These are phyloP conservation scores for Riptortus pedestris DNA, from an alignment of 1,140 invertebrate genomes.

Conservation along the genomic window DNA sequence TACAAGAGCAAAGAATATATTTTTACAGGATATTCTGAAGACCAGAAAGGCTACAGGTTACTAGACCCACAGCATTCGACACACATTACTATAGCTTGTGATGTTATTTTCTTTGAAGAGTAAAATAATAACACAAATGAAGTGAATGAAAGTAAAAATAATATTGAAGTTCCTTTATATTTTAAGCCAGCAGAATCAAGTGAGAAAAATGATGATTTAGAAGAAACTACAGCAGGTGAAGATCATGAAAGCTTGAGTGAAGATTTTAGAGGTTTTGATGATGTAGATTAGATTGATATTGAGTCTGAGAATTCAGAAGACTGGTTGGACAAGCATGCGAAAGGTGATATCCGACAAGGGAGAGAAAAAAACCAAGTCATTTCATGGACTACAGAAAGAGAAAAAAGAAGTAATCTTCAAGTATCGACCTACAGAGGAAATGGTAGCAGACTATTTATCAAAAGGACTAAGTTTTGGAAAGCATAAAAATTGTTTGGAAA, in stretches of 20 bases:
- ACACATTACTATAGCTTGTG: conserved; percentile 8
- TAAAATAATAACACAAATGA: neutral
- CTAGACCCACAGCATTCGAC: neutral
- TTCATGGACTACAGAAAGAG: neutral
- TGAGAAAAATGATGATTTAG: neutral
- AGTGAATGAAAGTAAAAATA: neutral
- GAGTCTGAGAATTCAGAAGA: neutral
- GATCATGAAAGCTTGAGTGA: neutral
- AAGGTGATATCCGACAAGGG: neutral
- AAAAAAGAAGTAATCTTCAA: neutral
- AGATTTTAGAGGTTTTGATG: neutral
- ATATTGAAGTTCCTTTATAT: neutral
- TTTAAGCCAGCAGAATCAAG: neutral
- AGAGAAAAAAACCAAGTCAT: neutral
- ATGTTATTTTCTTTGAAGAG: conserved; percentile 18
- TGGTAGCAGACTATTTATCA: neutral
- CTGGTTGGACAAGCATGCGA: neutral
- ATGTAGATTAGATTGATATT: neutral
- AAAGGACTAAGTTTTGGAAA: neutral
- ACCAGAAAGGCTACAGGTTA: conserved; percentile 1
- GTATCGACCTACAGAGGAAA: neutral
- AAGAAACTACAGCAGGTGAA: neutral
- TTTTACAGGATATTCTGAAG: conserved; percentile 31
- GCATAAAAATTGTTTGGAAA: neutral
- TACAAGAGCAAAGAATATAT: conserved; percentile 30